These are phyloP conservation scores for Balaeniceps rex DNA, from an alignment of 2,113 vertebrate species.

Conservation along the genomic window DNA sequence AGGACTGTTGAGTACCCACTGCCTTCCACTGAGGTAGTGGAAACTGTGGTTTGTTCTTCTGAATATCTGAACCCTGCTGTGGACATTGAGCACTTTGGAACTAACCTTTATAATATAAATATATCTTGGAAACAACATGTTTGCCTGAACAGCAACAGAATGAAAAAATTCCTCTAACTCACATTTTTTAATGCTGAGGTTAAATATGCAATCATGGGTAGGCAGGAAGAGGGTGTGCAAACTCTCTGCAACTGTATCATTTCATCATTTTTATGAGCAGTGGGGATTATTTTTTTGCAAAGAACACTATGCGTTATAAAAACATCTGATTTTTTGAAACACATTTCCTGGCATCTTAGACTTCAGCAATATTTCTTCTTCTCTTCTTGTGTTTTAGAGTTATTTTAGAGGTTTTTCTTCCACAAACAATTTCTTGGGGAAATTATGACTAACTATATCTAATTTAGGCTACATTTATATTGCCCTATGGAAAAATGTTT, in stretches of 20 bases:
- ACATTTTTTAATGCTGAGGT: constrained; percentile 55
- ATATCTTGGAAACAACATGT: neutral
- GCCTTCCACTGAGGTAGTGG: constrained; percentile 41
- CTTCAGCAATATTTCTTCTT: neutral
- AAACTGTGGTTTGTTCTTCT: constrained; percentile 29
- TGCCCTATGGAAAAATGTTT: neutral
- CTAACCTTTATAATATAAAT: constrained; percentile 23
- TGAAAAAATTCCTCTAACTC: constrained; percentile 27
- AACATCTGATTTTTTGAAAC: constrained; percentile 47
- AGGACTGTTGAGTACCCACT: neutral
- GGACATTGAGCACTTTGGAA: neutral
- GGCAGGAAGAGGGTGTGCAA: constrained; percentile 44
- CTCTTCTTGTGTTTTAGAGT: neutral
- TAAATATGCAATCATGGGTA: constrained; percentile 40
- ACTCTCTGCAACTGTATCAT: constrained; percentile 37
- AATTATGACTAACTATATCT: neutral
- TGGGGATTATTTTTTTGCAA: constrained; percentile 25
- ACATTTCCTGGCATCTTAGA: constrained; percentile 1
- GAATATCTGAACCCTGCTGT: constrained; percentile 20
- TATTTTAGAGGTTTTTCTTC: neutral
- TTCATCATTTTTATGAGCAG: constrained; percentile 58
- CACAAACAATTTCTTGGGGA: neutral
- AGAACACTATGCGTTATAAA: constrained; percentile 40
- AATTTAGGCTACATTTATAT: neutral
- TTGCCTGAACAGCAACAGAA: constrained; percentile 12